Evolutionary conservation across 2,797 vertebrate genomes (phyloP), one percentile per base, ranked within the genome.

Genomic region (Taeniopygia guttata): DNA sequence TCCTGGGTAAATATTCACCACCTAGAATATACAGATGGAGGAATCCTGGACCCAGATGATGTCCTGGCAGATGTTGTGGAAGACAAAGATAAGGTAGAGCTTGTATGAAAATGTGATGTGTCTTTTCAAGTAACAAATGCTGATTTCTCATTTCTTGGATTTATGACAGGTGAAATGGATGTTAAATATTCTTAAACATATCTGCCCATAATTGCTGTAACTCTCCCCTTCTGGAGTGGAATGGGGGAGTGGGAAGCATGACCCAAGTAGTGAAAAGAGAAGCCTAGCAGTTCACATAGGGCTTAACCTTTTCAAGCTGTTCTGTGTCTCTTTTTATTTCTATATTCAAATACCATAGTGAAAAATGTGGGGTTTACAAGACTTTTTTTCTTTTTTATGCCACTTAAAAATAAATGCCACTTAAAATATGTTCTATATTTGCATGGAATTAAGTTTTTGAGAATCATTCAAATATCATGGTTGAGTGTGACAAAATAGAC

Each of bases 11-110:
- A 98, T 94, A 99, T 99, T 74, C 99, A 99, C 91, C 99, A 99
- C 93, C 98, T 99, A 92, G 99, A 99, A 89, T 99, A 99, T 90
- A 99, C 98, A 92, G 99, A 99, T 68, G 99, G 99, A 76, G 99
- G 99, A 52, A 99, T 99, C 94, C 96, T 99, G 96, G 99, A 99
- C 97, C 99, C 99, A 19, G 99, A 99, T 96, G 99, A 99, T 81
- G 96, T 98, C 54, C 98, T 99, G 92, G 98, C 98, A 79, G 99
- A 99, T 98, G 98, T 99, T 86, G 99, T 99, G n/a, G 99, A 99
- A 97, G 99, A 99, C 97, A 99, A 98, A 96, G 99, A 99, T 97
- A 99, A 99, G 99, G 99, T 99, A 98, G 70, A 76, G 20, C 56
- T 81, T 75, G 70, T 30, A 63, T 86, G 48, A 86, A 85, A 93